These are phyloP conservation scores for Ophioninae sp. DNA, from an alignment of 2,888 invertebrate species.

Conservation along the genomic window DNA sequence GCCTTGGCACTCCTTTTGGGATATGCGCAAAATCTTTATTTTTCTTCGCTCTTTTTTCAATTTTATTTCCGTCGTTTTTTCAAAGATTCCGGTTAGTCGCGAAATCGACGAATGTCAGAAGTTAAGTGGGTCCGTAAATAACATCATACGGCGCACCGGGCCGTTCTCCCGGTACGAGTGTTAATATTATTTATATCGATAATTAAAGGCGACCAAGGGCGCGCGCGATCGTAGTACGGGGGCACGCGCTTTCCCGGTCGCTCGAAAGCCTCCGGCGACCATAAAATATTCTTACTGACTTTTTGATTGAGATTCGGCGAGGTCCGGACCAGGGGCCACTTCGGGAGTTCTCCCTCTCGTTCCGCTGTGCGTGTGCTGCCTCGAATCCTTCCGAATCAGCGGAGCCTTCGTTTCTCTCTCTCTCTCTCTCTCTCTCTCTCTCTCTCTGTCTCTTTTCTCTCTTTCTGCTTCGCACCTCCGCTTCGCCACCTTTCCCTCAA, in stretches of 20 bases:
- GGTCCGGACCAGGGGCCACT: conserved; percentile 54
- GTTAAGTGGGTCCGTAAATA: conserved; percentile 63
- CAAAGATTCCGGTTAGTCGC: conserved; percentile 59
- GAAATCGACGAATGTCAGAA: conserved; percentile 61
- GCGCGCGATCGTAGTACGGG: conserved; percentile 60
- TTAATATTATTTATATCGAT: conserved; percentile 78
- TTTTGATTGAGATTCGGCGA: conserved; percentile 75
- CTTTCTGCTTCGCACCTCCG: conserved; percentile 18
- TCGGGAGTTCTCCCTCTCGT: conserved; percentile 60
- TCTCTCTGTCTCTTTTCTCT: conserved; percentile 38
- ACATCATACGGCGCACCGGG: conserved; percentile 57
- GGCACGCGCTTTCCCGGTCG: conserved; percentile 63
- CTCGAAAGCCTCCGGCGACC: conserved; percentile 70
- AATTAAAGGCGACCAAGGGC: conserved; percentile 74
- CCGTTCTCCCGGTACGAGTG: conserved; percentile 67
- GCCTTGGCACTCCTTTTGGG: conserved; percentile 17
- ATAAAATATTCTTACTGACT: conserved; percentile 76
- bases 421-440: conserved; percentile 2
- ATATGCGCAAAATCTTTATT: conserved; percentile 22
- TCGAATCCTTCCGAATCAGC: conserved; percentile 52
- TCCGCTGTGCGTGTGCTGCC: conserved; percentile 35
- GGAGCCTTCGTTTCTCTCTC: conserved; percentile 39
- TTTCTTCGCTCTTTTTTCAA: not conserved
- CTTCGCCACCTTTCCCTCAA: conserved; percentile 25
- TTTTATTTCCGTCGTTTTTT: conserved; percentile 30